Evolutionary conservation across 2,888 invertebrate species (phyloP), one percentile per base, ranked within the genome.

Genomic region (Maniola hyperantus): DNA sequence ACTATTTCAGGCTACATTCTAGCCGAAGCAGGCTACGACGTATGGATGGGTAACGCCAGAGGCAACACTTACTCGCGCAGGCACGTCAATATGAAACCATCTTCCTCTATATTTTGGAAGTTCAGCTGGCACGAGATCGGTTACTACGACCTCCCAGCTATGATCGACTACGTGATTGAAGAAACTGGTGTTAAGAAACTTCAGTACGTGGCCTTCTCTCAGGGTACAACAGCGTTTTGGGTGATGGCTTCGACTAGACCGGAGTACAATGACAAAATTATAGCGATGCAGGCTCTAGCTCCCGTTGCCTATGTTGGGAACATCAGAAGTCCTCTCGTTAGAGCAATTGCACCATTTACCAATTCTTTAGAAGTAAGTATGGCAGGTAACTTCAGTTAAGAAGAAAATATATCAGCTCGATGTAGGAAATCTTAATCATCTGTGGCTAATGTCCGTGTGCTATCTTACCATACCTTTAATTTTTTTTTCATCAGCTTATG

Each of bases 31-130:
- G 96, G 96, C 11, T 96, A 95, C 77, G 96, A 96, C 75, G 95
- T 96, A 0, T 98, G 97, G 97, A 84, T 98, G 84, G 97, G 97
- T 7, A 98, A 98, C 83, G 94, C 95, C 8, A 89, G 97, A 66
- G 97, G 97, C 1, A 97, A 97, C 83, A 94, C 94, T 0, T 97
- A 97, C 82, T 95, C 95, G 6, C 92, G 92, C 61, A 92, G 88
- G 1, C 97, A 97, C 78, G 82, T 93, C 2, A 76, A 79, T 6
- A 55, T 87, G 1, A 85, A 83, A 54, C 85, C 91, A 0, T 72
- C 82, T 46, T 89, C 80, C 0, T 81, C 87, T 5, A 74, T 82
- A 1, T 93, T 88, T 74, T 93, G 93, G 93, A 83, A 87, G 68
- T 93, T 87, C 81, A 96, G 96, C 74, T 97, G 95, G 94, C 95